These are phyloP conservation scores for Amblyopsis hoosieri DNA, from an alignment of 2,797 vertebrate species.

Conservation along the genomic window DNA sequence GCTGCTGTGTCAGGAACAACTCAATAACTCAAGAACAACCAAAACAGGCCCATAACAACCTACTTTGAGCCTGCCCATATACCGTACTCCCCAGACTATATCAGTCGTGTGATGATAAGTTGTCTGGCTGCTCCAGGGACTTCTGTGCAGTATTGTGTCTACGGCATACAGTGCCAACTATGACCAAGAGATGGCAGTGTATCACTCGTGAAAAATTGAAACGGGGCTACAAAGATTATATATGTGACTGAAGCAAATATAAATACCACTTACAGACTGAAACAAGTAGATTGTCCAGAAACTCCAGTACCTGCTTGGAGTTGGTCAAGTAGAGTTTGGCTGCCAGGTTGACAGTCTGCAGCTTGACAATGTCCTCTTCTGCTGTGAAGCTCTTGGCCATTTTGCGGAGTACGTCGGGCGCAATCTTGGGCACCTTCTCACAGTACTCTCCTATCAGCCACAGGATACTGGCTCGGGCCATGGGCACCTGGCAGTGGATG, in stretches of 20 bases:
- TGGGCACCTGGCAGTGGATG: conserved; percentile 83
- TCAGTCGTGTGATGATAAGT: neutral
- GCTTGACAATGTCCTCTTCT: conserved; percentile 95
- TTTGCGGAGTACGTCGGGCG: conserved; percentile 94
- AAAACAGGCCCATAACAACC: neutral
- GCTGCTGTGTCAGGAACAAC: neutral
- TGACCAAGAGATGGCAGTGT: too few relatives aligned
- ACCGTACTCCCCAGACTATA: neutral
- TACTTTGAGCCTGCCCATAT: neutral
- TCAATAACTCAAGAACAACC: neutral
- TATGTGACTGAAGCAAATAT: too few relatives aligned
- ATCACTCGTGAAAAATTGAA: too few relatives aligned
- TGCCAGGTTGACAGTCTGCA: conserved; percentile 92
- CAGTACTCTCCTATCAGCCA: conserved; percentile 98
- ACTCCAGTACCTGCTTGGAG: conserved; percentile 89
- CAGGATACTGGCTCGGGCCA: conserved; percentile 96
- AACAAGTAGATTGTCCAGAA: too few relatives aligned
- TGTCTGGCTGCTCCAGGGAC: too few relatives aligned
- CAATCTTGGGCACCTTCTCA: conserved; percentile 93
- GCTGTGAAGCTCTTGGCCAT: conserved; percentile 91
- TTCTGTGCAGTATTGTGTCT: too few relatives aligned
- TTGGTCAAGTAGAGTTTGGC: conserved; percentile 97
- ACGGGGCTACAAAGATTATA: too few relatives aligned
- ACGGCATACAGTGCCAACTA: too few relatives aligned
- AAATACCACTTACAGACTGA: too few relatives aligned